Percentiles rank a stretch among this genome's conserved stretches.
Conservation (phyloP, 2,113 vertebrate species). For the Setophaga kirtlandii region DNA sequence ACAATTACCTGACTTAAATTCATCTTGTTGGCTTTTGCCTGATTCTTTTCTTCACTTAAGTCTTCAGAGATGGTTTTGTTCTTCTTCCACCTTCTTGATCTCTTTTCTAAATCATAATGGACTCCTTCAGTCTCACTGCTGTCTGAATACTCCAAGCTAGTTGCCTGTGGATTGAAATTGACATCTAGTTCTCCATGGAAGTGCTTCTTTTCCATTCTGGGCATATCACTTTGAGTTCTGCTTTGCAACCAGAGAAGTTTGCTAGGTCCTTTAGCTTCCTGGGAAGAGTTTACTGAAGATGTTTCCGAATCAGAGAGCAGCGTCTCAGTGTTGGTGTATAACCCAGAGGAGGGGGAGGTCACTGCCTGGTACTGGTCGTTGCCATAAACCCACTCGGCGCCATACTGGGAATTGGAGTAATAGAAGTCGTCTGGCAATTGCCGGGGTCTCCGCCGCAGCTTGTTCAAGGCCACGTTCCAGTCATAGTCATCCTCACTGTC, state of each 20-base stretch:
- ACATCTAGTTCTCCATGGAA: slow-evolving; percentile 82
- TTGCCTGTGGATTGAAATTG: slow-evolving; percentile 90
- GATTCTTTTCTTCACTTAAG: slow-evolving; percentile 36
- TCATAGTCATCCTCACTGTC: slow-evolving; percentile 84
- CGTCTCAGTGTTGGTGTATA: slow-evolving; percentile 86
- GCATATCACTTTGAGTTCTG: slow-evolving; percentile 66
- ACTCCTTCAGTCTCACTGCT: slow-evolving; percentile 89
- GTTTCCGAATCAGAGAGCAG: slow-evolving; percentile 89
- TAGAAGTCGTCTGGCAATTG: slow-evolving; percentile 78
- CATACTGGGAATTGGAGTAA: slow-evolving; percentile 77
- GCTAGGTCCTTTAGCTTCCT: slow-evolving; percentile 61
- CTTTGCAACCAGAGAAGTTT: slow-evolving; percentile 72
- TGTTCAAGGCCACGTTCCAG: slow-evolving; percentile 74
- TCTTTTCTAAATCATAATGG: slow-evolving; percentile 71
- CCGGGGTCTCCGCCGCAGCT: slow-evolving; percentile 60
- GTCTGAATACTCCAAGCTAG: slow-evolving; percentile 75
- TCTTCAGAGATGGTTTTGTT: slow-evolving; percentile 76
- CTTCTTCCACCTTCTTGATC: slow-evolving; percentile 82
- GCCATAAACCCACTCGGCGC: slow-evolving; percentile 78
- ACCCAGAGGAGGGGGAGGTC: slow-evolving; percentile 81
- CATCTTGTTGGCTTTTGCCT: not conserved
- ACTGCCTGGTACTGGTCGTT: slow-evolving; percentile 71
- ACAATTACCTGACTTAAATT: slow-evolving; percentile 73
- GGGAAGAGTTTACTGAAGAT: slow-evolving; percentile 79
- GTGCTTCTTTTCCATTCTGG: slow-evolving; percentile 53